Evolutionary conservation across 2,888 invertebrate species (phyloP).

Genomic region (Oligia strigilis): DNA sequence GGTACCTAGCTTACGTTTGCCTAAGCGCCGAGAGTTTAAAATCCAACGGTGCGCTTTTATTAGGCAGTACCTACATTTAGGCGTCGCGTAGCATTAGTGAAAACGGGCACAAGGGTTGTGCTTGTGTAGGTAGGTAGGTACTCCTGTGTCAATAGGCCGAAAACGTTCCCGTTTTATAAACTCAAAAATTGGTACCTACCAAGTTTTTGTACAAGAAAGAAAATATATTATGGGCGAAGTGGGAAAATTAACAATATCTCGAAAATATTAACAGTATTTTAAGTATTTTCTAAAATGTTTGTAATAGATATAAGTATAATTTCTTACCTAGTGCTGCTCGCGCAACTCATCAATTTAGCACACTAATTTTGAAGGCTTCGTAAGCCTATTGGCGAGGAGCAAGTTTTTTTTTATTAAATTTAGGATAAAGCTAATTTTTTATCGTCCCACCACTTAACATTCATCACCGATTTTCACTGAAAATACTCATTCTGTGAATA

Average conservation of each 20-base stretch:
- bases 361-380: neutral
- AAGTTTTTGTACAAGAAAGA: neutral
- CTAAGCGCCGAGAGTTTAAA: neutral
- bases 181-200: neutral
- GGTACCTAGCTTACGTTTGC: neutral
- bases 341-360: neutral
- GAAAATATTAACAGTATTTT: too few species aligned
- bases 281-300: too few species aligned
- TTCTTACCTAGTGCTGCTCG: too few species aligned
- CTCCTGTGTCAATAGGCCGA: neutral
- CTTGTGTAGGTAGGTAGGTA: neutral
- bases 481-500: neutral
- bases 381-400: neutral
- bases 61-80: neutral
- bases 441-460: neutral
- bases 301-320: too few species aligned
- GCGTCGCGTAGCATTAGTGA: neutral
- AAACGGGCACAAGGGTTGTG: neutral
- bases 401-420: neutral
- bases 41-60: neutral
- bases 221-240: neutral
- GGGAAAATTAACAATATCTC: neutral
- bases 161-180: neutral
- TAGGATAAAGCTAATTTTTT: neutral
- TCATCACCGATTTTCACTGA: neutral